Base-by-base conservation (phyloP, 2,797 vertebrate species). In the Chaenodraco wilsoni region DNA sequence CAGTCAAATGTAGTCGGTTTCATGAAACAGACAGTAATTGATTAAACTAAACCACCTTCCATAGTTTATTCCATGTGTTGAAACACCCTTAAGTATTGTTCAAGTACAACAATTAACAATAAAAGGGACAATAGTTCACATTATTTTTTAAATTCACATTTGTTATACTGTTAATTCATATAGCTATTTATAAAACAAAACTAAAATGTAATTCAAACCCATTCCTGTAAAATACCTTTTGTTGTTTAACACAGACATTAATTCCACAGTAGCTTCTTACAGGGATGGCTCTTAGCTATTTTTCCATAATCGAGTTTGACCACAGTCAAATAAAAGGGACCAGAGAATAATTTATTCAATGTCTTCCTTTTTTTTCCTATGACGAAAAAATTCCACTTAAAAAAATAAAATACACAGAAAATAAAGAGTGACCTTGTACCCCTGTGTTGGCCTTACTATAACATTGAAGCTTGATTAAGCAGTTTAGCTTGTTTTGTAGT, bases 101-200 rank as follows among this genome's bases (percentile, higher is more conserved):
- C 91, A 94, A 95, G 88, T 94, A 95, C 94, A 94, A 95, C 93
- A 92, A 91, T 90, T 91, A 93, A 93, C 92, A 92, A 92, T 93
- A 91, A 93, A 93, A 92, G 91, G 93, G 92, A 95, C 94, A 90
- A 93, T 79, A 88, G 84, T 95, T 95, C 94, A 95, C 94, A 93
- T 94, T 92, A 90, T 84, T 88, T 91, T 92, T 91, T 79, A 87
- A 92, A 91, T 94, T 94, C 93, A 95, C 93, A 93, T 94, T 94
- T 93, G 90, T 92, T 94, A 93, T 95, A 93, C 90, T 92, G 91
- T 92, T 93, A 91, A 91, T 90, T 90, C 87, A 93, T 94, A 93
- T 92, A 94, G 88, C 88, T 91, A 93, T 92, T 86, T 92, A 94
- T 92, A 90, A 93, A 95, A 95, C 86, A 90, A 90, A 92, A 84